Base-by-base conservation (phyloP, 2,888 invertebrate species). In the Germaria angustata region DNA sequence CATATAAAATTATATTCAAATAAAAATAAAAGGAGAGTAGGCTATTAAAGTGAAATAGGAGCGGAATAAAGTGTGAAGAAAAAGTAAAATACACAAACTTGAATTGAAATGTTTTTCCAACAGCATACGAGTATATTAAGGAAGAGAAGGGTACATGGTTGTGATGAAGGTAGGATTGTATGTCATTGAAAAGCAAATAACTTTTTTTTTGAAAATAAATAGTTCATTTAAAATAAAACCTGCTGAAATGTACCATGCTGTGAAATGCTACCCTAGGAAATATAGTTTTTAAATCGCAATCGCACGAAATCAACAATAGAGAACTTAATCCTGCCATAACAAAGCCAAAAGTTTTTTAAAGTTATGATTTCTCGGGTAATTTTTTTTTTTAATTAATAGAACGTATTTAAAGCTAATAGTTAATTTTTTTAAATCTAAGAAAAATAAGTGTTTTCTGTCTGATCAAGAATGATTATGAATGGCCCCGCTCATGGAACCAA, bases 21-120 rank as follows among this genome's bases (percentile, higher is more conserved):
- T 41, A 72, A 66, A 55, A 59, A 49, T 66, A 72, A 41, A 65
- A 72, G 39, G 6, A 28, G 13, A 36, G 72, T 59, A 72, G 57
- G 72, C 65, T 79, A 72, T 79, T 72, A 65, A 72, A 79, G 72
- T 72, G 79, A 79, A 79, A 79, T 72, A 79, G 57, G 65, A 61
- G 59, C 59, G 66, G 76, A 76, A 68, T 59, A 76, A 68, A 68
- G 39, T 68, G 51, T 57, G 32, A 68, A 68, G 55, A 39, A 57
- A 65, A 69, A 68, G 53, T 24, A 24, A 78, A 81, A 75, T 32
- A 32, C 53, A 28, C 65, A 69, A 78, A 69, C 28, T 63, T 46
- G 69, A 73, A 39, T 55, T 69, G 63, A 78, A 69, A 75, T 69
- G 68, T 78, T 81, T 71, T 57, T 59, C 49, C 57, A 44, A 75